Evolutionary conservation across 1,140 invertebrate genomes (phyloP), one percentile per base, ranked within the genome.

Genomic region (Chelonus insularis): DNA sequence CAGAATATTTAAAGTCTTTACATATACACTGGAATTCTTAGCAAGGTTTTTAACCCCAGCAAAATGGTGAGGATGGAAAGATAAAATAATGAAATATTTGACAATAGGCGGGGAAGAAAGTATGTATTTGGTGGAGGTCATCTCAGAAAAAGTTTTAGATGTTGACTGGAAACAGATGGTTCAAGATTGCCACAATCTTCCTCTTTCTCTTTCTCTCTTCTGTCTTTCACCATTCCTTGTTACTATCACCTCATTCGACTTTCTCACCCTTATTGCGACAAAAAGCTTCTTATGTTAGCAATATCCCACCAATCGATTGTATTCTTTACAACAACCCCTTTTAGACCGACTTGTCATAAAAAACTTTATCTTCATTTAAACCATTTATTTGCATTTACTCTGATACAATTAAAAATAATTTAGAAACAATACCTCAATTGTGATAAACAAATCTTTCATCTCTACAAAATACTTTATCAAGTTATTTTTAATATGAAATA

Each of bases 161-260:
- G 23, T 36, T 50, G 58, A 23, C 45, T 52, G 50, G 45, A 29
- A 61, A 61, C 59, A 61, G 59, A 61, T 61, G 59, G 59, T 18
- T 20, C 50, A 21, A 52, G 36, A 61, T 61, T 55, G 50, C 50
- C 59, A 54, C 34, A 60, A 34, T 54, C 39, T 61, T 41, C 32
- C 36, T 50, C 34, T 39, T 16, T 12, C 41, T 18, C 20, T 32
- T 23, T 36, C 36, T 14, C 14, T 29, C 1, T 14, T 48, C 23
- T 37, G 23, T 50, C 20, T 59, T n/a, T 48, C 20, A 21, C 23
- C 25, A 32, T 25, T 21, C 20, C 29, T 48, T 59, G 20, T 43
- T 51, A 37, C 36, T 37, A 21, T 41, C 20, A 21, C n/a, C 21
- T 56, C 36, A 25, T 14, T 11, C 36, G 2, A 29, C 16, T 54